Evolutionary conservation across 2,797 vertebrate species (phyloP).

Genomic region (Eulemur mongoz): DNA sequence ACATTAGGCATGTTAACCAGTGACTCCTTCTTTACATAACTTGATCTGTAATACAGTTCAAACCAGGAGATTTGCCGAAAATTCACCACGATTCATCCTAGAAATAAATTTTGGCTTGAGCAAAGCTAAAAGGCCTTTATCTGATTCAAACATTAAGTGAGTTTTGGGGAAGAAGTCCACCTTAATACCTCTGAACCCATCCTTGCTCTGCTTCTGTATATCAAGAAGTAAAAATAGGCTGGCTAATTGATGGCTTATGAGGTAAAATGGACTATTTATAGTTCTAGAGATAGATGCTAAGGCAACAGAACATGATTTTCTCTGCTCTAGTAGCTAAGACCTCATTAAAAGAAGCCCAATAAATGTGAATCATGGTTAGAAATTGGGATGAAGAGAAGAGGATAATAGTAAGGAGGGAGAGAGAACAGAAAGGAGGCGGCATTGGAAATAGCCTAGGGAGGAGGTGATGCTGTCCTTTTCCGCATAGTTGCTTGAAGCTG

Average conservation of each 20-base stretch:
- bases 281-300: conserved; percentile 7
- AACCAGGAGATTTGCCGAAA: background rate
- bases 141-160: background rate
- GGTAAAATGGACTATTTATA: conserved; percentile 14
- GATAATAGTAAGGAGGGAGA: background rate
- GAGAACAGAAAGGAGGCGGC: background rate
- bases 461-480: background rate
- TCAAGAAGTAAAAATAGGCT: conserved; percentile 37
- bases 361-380: background rate
- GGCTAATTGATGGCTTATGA: background rate
- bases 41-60: background rate
- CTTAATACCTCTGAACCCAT: background rate
- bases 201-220: conserved; percentile 20
- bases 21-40: background rate
- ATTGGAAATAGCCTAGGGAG: background rate
- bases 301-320: conserved; percentile 34
- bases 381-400: background rate
- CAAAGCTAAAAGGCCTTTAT: background rate
- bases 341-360: conserved; percentile 37
- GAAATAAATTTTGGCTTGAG: conserved; percentile 18
- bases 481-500: background rate
- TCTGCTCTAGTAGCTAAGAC: conserved; percentile 14
- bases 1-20: background rate
- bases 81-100: background rate
- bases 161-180: background rate